Evolutionary conservation across 2,113 vertebrate species (phyloP).

Genomic region (Mastomys natalensis): DNA sequence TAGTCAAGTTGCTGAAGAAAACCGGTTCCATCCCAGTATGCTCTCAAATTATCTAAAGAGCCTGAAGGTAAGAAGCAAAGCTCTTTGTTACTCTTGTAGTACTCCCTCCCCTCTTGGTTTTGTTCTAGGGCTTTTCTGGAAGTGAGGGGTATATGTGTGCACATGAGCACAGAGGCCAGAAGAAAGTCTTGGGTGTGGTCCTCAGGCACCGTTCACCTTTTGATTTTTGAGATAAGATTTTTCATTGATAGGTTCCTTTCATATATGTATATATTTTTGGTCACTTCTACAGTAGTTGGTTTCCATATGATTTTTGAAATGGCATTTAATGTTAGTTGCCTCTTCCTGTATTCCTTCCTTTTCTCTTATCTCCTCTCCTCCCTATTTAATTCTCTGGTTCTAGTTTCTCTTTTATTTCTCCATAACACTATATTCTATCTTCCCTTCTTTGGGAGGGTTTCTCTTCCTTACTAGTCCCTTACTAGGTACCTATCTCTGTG

Average conservation of each 20-base stretch:
- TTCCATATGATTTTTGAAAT: background rate
- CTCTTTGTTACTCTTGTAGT: background rate
- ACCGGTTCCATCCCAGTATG: conserved; percentile 97
- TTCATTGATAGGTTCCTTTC: background rate
- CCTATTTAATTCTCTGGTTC: background rate
- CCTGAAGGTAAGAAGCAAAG: conserved; percentile 92
- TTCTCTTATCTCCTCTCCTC: background rate
- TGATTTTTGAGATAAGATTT: background rate
- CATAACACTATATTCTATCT: background rate
- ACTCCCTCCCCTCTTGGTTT: background rate
- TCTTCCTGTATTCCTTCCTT: background rate
- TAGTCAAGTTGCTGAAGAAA: conserved; percentile 96
- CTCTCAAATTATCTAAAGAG: conserved; percentile 97
- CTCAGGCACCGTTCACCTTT: background rate
- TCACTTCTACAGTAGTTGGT: background rate
- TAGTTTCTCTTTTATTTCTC: background rate
- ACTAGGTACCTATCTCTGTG: background rate
- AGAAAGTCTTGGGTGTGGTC: background rate
- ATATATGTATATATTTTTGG: background rate
- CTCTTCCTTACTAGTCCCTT: background rate
- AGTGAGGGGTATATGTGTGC: background rate
- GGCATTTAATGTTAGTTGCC: background rate
- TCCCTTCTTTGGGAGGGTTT: background rate
- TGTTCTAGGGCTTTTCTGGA: background rate
- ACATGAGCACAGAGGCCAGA: background rate